These are phyloP conservation scores for Dasysyrphus tricinctus DNA, from an alignment of 2,888 invertebrate species.

Conservation along the genomic window DNA sequence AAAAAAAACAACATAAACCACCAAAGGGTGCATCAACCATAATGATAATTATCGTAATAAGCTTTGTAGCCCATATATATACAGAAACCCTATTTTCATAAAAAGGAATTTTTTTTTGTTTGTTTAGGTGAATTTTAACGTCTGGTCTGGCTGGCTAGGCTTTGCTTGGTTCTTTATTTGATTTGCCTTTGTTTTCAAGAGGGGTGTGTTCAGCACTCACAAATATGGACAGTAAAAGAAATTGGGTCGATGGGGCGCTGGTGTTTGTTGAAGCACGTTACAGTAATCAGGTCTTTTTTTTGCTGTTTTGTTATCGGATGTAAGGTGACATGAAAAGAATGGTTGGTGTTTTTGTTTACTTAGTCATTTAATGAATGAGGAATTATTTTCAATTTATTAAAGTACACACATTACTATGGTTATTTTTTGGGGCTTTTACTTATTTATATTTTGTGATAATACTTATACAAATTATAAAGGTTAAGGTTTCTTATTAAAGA, in stretches of 20 bases:
- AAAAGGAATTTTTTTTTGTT: slow-evolving; percentile 4
- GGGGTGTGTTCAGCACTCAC: slow-evolving; percentile 24
- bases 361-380: slow-evolving; percentile 39
- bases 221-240: slow-evolving; percentile 12
- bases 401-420: neutral
- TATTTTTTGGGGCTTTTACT: neutral
- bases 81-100: slow-evolving; percentile 20
- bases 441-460: neutral
- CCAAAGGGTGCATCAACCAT: slow-evolving; percentile 36
- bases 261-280: slow-evolving; percentile 35
- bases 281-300: slow-evolving; percentile 24
- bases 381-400: slow-evolving; percentile 10
- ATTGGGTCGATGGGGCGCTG: slow-evolving; percentile 56
- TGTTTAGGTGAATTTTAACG: neutral
- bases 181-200: slow-evolving; percentile 40
- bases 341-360: slow-evolving; percentile 36
- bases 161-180: slow-evolving; percentile 43
- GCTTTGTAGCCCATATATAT: slow-evolving; percentile 21
- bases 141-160: neutral
- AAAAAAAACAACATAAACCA: neutral
- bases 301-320: neutral
- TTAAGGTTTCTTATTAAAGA: too few relatives aligned
- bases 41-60: slow-evolving; percentile 65
- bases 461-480: too few relatives aligned
- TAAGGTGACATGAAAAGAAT: slow-evolving; percentile 31